Evolutionary conservation across 2,888 invertebrate genomes (phyloP).

Genomic region (Petrolisthes cinctipes): DNA sequence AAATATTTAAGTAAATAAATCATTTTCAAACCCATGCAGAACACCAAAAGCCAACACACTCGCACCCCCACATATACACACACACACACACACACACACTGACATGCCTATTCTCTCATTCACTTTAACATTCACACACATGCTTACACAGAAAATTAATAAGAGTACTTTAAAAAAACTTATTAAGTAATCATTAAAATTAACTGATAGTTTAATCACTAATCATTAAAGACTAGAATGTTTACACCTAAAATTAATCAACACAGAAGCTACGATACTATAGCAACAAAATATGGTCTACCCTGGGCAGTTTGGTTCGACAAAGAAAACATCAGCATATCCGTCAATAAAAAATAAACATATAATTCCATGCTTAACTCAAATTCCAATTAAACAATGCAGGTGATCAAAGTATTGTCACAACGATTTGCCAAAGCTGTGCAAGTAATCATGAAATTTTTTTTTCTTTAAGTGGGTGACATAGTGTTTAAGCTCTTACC

Average conservation of each 20-base stretch:
- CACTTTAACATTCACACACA: not conserved
- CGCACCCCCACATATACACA: not conserved
- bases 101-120: not conserved
- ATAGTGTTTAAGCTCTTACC: too few species aligned
- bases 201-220: not conserved
- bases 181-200: not conserved
- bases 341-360: not conserved
- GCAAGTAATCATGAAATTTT: not conserved
- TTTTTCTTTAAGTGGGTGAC: too few species aligned
- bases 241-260: slow-evolving; percentile 36
- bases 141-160: too few species aligned
- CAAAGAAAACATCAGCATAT: slow-evolving; percentile 13
- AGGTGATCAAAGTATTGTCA: not conserved
- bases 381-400: not conserved
- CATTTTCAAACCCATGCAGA: not conserved
- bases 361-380: slow-evolving; percentile 19
- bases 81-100: not conserved
- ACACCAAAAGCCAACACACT: not conserved
- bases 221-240: not conserved
- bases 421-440: too few species aligned
- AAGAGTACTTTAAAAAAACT: not conserved
- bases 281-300: slow-evolving; percentile 33
- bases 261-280: slow-evolving; percentile 30
- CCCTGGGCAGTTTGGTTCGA: slow-evolving; percentile 32
- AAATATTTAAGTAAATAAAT: not conserved